A percentile compares a stretch with the other conserved stretches of the same genome.
phyloP scores from a whole-genome alignment of 35 echinoderm and acorn worm species.

The Apostichopus parvimensis region DNA sequence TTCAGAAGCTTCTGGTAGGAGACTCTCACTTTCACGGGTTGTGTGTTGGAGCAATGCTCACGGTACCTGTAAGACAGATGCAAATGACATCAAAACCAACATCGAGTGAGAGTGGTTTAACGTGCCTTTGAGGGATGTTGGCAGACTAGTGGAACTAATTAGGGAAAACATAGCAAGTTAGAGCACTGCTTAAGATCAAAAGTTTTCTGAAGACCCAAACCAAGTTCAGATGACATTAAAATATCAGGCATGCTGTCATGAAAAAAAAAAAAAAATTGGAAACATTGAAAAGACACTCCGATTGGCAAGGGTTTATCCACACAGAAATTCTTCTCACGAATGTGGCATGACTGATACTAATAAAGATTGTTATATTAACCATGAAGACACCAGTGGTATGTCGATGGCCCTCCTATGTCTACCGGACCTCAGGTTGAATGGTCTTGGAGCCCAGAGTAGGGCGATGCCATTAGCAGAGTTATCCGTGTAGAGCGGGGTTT shows the following conservation, averaged over 20 bases:
- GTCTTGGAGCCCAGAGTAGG: conserved; percentile 91
- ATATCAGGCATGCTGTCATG: too few species aligned
- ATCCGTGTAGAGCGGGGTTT: conserved; percentile 95
- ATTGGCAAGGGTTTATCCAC: not conserved
- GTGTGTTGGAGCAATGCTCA: conserved; percentile 93
- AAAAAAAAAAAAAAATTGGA: too few species aligned
- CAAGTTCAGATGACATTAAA: too few species aligned
- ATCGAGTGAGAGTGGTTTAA: too few species aligned
- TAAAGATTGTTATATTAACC: conserved; percentile 49
- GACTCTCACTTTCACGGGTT: conserved; percentile 91
- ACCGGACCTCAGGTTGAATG: conserved; percentile 92
- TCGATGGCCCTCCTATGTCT: conserved; percentile 89
- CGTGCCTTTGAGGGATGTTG: too few species aligned
- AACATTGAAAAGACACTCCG: too few species aligned
- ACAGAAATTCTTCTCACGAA: not conserved
- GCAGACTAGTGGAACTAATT: too few species aligned
- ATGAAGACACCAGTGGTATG: conserved; percentile 86
- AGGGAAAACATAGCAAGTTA: too few species aligned
- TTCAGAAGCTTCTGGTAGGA: conserved; percentile 98
- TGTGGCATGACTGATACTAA: not conserved
- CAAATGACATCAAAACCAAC: too few species aligned
- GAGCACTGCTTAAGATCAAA: too few species aligned
- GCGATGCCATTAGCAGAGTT: conserved; percentile 98
- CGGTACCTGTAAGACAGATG: conserved; percentile 65
- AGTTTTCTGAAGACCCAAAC: too few species aligned